Evolutionary conservation across 2,797 vertebrate species (phyloP).

Genomic region (Tokudaia tokunoshimensis): DNA sequence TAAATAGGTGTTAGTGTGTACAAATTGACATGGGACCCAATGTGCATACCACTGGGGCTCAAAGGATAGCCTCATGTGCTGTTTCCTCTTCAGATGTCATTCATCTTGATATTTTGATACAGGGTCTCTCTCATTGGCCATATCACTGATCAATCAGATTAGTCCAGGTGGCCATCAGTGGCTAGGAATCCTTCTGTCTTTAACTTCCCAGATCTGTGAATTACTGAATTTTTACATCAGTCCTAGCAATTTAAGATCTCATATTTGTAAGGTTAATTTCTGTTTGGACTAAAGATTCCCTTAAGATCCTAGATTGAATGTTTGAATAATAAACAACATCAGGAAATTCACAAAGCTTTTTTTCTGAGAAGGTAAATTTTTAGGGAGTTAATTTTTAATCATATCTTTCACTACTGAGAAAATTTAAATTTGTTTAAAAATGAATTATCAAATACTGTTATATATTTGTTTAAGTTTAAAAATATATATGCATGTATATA

Average conservation of each 20-base stretch:
- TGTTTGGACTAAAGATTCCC: neutral
- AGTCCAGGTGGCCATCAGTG: rapidly evolving
- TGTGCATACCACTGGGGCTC: neutral
- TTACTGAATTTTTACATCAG: neutral
- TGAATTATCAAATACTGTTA: neutral
- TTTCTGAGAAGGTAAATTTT: neutral
- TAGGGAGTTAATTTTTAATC: neutral
- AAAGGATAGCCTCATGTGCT: neutral
- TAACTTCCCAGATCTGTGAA: neutral
- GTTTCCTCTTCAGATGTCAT: neutral
- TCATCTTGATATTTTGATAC: neutral
- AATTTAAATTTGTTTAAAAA: constrained; percentile 1
- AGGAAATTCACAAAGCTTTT: rapidly evolving
- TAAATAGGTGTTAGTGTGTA: neutral
- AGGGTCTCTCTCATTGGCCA: neutral
- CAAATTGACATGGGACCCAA: neutral
- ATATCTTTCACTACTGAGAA: neutral
- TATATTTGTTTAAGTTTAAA: constrained; percentile 13
- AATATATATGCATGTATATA: neutral
- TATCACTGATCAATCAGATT: neutral
- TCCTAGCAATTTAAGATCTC: neutral
- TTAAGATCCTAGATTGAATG: neutral
- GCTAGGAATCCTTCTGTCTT: neutral
- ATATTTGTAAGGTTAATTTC: neutral
- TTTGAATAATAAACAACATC: neutral